Conservation (phyloP, 2,797 vertebrate species). For the Microchirus variegatus region DNA sequence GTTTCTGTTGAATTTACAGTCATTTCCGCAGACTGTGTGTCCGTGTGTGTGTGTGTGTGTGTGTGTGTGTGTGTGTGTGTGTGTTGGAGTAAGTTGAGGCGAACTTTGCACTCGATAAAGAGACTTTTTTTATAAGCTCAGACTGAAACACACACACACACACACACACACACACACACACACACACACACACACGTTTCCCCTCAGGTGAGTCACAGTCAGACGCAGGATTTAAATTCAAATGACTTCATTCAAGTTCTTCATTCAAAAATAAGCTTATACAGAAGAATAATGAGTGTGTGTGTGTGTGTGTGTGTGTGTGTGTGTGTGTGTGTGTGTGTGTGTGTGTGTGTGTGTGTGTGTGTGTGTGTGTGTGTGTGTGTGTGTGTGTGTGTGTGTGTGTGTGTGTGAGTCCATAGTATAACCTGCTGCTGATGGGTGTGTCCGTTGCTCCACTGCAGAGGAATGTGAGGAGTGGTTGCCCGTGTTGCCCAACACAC, state of each 20-base stretch:
- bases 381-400: neutral
- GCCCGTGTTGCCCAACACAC: constrained; percentile 52
- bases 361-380: neutral
- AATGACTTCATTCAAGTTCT: neutral
- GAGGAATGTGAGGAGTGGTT: constrained; percentile 67
- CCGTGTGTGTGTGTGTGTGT: no score
- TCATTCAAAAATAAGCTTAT: no score
- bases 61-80: no score
- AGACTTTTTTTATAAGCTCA: neutral
- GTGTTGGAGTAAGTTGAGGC: no score
- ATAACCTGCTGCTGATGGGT: constrained; percentile 30
- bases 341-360: neutral
- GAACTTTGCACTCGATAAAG: constrained; percentile 17
- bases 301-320: neutral
- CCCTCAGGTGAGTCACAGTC: neutral
- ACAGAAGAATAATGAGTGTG: neutral
- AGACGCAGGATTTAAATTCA: neutral
- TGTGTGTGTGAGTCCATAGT: constrained; percentile 8
- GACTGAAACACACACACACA: no score
- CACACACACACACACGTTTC: no score
- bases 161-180: no score
- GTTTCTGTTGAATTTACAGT: no score
- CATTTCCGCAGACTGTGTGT: no score
- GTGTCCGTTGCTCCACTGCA: constrained; percentile 32
- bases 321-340: constrained; percentile 1